Evolutionary conservation across 23 tunicate species (phyloP).

Genomic region (Styela plicata): DNA sequence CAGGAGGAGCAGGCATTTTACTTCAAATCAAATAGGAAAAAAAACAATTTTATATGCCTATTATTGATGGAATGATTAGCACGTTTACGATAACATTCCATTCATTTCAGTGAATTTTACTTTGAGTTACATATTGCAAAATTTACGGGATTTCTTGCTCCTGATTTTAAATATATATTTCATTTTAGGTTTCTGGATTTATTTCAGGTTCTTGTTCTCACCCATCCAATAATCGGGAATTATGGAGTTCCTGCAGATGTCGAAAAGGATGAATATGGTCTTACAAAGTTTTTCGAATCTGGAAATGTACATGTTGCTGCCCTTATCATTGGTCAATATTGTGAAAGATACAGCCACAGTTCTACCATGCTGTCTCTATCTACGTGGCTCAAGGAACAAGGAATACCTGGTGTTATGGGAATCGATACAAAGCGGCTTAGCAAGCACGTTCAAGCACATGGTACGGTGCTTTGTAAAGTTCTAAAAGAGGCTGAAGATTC

Average conservation of each 20-base stretch:
- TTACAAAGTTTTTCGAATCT: conserved; percentile 87
- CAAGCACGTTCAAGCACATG: conserved; percentile 71
- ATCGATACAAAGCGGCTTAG: conserved; percentile 77
- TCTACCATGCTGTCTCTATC: conserved; percentile 50
- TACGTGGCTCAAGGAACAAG: conserved; percentile 54
- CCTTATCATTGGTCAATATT: conserved; percentile 54
- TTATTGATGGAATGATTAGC: too few relatives aligned
- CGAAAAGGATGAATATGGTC: conserved; percentile 60
- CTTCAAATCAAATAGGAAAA: too few relatives aligned
- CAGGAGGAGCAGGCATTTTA: too few relatives aligned
- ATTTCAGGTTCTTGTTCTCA: conserved; percentile 67
- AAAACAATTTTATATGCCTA: too few relatives aligned
- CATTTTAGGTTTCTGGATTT: too few relatives aligned
- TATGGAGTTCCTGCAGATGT: conserved; percentile 79
- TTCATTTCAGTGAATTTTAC: too few relatives aligned
- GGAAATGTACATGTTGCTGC: conserved; percentile 69
- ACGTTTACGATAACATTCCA: too few relatives aligned
- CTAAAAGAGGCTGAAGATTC: conserved; percentile 5
- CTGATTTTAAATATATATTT: background rate
- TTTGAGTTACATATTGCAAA: too few relatives aligned
- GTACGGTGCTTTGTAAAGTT: conserved; percentile 81
- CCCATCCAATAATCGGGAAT: conserved; percentile 86
- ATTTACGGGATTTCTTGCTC: too few relatives aligned
- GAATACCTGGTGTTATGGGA: conserved; percentile 59
- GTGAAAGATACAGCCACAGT: conserved; percentile 76